Evolutionary conservation across 2,888 invertebrate species (phyloP).

Genomic region (Zygaena filipendulae): DNA sequence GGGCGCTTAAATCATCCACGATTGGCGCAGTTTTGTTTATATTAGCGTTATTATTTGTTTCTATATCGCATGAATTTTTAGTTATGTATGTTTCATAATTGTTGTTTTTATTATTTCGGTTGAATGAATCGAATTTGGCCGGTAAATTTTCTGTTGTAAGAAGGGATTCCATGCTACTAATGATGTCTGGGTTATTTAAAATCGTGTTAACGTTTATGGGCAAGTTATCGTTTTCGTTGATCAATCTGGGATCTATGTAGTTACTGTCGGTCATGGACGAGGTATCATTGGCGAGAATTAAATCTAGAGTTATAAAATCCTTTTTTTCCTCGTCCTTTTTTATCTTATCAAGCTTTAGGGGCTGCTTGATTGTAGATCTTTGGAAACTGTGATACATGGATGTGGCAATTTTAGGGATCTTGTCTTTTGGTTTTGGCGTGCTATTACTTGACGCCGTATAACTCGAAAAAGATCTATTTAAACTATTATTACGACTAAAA

Average conservation of each 20-base stretch:
- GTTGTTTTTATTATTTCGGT: conserved; percentile 33
- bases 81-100: no score
- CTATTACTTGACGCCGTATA: conserved; percentile 51
- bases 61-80: conserved; percentile 26
- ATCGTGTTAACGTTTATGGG: conserved; percentile 68
- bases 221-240: conserved; percentile 77
- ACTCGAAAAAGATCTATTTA: conserved; percentile 56
- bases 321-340: conserved; percentile 45
- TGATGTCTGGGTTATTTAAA: conserved; percentile 59
- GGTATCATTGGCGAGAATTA: conserved; percentile 47
- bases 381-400: conserved; percentile 62
- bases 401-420: conserved; percentile 58
- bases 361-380: conserved; percentile 50
- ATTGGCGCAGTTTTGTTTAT: conserved; percentile 28
- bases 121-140: conserved; percentile 57
- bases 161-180: conserved; percentile 63
- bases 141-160: conserved; percentile 60
- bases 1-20: conserved; percentile 51
- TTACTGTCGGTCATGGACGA: conserved; percentile 60
- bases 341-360: conserved; percentile 57
- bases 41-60: conserved; percentile 27
- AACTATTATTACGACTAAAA: conserved; percentile 46
- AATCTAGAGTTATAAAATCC: conserved; percentile 58
- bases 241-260: conserved; percentile 70
- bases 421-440: conserved; percentile 56